A percentile compares a stretch with the other conserved stretches of the same genome.
Conservation (phyloP, 2,888 invertebrate species). For the Platycheirus albimanus region DNA sequence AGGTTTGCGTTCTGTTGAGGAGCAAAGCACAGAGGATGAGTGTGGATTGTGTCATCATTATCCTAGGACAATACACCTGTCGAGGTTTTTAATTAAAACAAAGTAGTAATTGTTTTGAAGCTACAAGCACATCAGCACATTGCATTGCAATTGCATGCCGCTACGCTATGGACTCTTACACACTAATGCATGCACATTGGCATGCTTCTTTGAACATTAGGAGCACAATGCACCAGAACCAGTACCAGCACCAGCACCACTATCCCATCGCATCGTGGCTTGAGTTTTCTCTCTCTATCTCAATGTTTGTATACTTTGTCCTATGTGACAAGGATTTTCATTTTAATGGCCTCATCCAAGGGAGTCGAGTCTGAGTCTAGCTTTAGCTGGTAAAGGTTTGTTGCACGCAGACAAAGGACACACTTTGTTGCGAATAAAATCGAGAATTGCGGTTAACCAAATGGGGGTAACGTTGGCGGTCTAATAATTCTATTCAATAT, state of each 20-base stretch:
- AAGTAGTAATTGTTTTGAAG: conserved; percentile 68
- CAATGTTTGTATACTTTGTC: conserved; percentile 36
- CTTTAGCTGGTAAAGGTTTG: too few relatives aligned
- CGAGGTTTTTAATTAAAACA: conserved; percentile 71
- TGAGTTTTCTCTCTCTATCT: conserved; percentile 11
- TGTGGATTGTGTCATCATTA: conserved; percentile 66
- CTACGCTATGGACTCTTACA: conserved; percentile 29
- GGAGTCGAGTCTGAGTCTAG: too few relatives aligned
- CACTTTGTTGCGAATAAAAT: conserved; percentile 62
- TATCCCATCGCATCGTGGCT: conserved; percentile 22
- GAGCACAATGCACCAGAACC: conserved; percentile 43
- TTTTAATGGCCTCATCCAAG: conserved; percentile 41
- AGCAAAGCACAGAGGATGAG: conserved; percentile 19
- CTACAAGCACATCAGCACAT: conserved; percentile 20
- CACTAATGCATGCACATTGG: conserved; percentile 18
- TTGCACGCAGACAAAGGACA: conserved; percentile 53
- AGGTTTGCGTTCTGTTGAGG: neutral
- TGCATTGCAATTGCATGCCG: too few relatives aligned
- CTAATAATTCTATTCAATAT: conserved; percentile 65
- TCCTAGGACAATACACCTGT: conserved; percentile 66
- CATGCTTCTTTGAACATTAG: conserved; percentile 50
- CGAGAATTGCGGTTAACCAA: conserved; percentile 66
- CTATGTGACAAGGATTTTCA: conserved; percentile 37
- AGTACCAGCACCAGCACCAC: too few relatives aligned
- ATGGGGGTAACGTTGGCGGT: conserved; percentile 51